Base-by-base conservation (phyloP, 2,797 vertebrate species). In the Falco naumanni region DNA sequence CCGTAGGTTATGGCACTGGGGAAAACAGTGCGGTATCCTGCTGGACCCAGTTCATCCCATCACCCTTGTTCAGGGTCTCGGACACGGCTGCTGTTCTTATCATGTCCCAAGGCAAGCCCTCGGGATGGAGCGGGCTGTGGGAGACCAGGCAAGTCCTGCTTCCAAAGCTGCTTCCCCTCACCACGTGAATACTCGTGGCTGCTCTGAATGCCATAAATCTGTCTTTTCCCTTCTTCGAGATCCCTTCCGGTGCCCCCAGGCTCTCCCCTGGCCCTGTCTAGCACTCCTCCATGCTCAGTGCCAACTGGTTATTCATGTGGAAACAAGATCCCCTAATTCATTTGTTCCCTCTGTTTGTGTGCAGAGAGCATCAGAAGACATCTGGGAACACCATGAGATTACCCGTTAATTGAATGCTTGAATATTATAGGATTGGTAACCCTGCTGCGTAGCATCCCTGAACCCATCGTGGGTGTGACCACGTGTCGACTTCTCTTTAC, bases 121-220 rank as follows among this genome's bases (percentile, higher is more conserved):
- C 0, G 1, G 26, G 31, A 15, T 48, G 59, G 53, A 70, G 56
- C 0, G 0, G 18, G 47, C 39, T 0, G 1, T 43, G 59, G 48
- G 76, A 86, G 31, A 41, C 37, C 7, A 20, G 53, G 76, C 26
- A 76, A 53, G 26, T 34, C 53, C 63, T 64, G 43, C 34, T 59
- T 83, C 84, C 64, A 41, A 4, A 39, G 29, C 53, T 74, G 28
- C 39, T 81, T 53, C 76, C 51, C 63, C 47, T 53, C 43, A 4
- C 47, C 24, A 50, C 31, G 18, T 18, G 21, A 72, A 70, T 21
- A 26, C 13, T 24, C 29, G 41, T 37, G 53, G 64, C 83, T 77
- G 41, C 59, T 82, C 71, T 66, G 34, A 82, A 43, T 41, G 48
- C 65, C 59, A 26, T 17, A 50, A 66, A n/a, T 66, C 59, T 76